These are phyloP conservation scores for Xanthorhoe spadicearia DNA, from an alignment of 2,888 invertebrate genomes.

Conservation along the genomic window DNA sequence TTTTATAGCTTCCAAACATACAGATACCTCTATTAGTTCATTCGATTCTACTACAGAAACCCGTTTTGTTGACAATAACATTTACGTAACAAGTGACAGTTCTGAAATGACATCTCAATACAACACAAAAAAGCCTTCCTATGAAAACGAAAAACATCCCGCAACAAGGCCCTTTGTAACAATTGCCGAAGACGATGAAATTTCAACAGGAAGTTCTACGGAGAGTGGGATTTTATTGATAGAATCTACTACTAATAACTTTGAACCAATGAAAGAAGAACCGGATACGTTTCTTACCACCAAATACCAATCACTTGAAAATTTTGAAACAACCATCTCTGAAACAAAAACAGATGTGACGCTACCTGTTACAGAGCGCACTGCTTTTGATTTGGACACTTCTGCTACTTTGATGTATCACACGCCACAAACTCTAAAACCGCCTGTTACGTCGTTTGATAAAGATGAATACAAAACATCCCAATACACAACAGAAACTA, in stretches of 20 bases:
- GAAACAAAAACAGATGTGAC: background rate
- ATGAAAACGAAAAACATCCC: too few relatives aligned
- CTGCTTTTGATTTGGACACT: background rate
- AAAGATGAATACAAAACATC: background rate
- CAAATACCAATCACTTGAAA: background rate
- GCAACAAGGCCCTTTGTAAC: background rate
- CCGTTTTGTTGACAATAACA: background rate
- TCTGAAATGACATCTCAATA: background rate
- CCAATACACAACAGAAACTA: background rate
- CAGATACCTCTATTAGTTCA: background rate
- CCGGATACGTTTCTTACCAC: background rate
- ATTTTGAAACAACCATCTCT: background rate
- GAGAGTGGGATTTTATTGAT: background rate
- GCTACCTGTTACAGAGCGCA: background rate
- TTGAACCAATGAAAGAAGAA: background rate
- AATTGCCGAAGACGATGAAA: background rate
- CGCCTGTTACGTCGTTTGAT: background rate
- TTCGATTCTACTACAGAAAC: background rate
- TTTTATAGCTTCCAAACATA: background rate
- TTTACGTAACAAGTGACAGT: background rate
- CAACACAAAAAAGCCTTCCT: background rate
- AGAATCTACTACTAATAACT: background rate
- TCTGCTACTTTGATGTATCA: conserved; percentile 2
- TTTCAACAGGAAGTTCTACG: background rate
- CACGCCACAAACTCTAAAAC: background rate